Evolutionary conservation across 2,113 vertebrate species (phyloP).

Genomic region (Bubo blakistoni): DNA sequence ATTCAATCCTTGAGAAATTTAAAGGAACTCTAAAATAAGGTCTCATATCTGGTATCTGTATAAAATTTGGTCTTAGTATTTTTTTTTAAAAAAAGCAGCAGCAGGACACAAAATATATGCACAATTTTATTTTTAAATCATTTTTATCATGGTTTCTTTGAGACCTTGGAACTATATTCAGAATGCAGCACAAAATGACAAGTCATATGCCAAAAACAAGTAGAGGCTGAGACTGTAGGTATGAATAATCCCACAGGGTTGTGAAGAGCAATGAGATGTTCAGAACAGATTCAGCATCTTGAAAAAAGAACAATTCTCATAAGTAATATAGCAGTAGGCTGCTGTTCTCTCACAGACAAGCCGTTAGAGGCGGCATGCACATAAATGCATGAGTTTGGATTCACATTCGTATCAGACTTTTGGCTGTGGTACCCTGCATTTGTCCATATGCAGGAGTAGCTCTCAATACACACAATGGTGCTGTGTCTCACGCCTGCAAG

Average conservation of each 20-base stretch:
- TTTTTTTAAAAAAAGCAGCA: background rate
- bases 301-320: background rate
- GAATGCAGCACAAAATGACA: background rate
- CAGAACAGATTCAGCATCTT: background rate
- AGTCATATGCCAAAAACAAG: background rate
- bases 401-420: background rate
- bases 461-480: rapidly evolving
- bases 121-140: background rate
- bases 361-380: background rate
- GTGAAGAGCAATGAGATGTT: background rate
- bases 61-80: too few species aligned
- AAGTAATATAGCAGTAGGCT: rapidly evolving
- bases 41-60: background rate
- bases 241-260: background rate
- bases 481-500: background rate
- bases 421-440: background rate
- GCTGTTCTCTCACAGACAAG: background rate
- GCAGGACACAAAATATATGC: rapidly evolving
- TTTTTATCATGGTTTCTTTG: background rate
- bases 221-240: background rate
- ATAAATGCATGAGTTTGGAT: rapidly evolving
- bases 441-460: background rate
- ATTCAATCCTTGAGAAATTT: background rate
- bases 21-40: background rate
- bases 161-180: background rate